These are phyloP conservation scores for Chaetophractus vellerosus DNA, from an alignment of 2,797 vertebrate species.

Conservation along the genomic window DNA sequence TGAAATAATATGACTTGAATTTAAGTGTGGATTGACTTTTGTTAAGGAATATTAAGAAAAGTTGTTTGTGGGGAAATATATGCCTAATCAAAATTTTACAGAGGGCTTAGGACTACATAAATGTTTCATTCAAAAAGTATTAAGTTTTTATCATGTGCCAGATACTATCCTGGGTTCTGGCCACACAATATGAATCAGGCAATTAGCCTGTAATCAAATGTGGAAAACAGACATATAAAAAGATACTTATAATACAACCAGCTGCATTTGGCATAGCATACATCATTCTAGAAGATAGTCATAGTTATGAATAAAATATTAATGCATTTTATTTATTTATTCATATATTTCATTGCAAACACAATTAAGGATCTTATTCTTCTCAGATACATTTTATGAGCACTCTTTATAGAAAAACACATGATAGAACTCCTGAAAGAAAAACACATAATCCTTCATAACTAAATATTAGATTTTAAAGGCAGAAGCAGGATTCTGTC, in stretches of 20 bases:
- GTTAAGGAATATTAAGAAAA: conserved; percentile 9
- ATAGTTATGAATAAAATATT: conserved; percentile 79
- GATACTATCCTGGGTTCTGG: conserved; percentile 66
- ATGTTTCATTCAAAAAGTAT: conserved; percentile 79
- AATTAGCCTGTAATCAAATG: conserved; percentile 79
- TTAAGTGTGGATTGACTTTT: conserved; percentile 33
- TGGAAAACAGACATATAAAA: conserved; percentile 77
- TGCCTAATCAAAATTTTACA: background rate
- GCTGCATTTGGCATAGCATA: conserved; percentile 68
- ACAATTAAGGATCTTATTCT: conserved; percentile 81
- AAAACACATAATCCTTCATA: conserved; percentile 43
- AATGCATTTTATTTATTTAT: conserved; percentile 82
- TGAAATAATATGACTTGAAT: background rate
- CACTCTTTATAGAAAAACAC: too few species aligned
- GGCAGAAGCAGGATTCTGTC: background rate
- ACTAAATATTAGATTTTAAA: conserved; percentile 56
- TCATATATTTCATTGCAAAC: conserved; percentile 80
- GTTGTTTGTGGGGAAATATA: background rate
- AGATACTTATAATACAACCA: conserved; percentile 69
- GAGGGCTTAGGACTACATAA: conserved; percentile 69
- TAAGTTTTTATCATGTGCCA: conserved; percentile 75
- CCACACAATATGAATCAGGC: conserved; percentile 71
- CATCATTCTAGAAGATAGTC: conserved; percentile 65
- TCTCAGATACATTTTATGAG: conserved; percentile 69
- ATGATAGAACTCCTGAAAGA: conserved; percentile 61